Conservation (phyloP, 2,113 vertebrate genomes). For the Phoenicopterus ruber region DNA sequence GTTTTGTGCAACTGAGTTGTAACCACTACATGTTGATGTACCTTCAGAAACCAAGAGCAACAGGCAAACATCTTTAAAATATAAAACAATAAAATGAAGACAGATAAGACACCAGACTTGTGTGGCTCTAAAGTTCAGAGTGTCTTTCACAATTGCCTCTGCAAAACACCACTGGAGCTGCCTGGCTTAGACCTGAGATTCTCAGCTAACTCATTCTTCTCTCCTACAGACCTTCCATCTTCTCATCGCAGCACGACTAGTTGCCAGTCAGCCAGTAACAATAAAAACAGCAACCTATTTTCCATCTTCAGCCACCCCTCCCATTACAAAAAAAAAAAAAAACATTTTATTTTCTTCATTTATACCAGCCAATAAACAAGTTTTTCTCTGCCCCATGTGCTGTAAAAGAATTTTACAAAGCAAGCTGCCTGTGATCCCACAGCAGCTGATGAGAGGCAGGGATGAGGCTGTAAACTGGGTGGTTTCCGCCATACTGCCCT, state of each 20-base stretch:
- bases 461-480: not conserved
- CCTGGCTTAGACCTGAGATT: not conserved
- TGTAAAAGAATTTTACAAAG: not conserved
- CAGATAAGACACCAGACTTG: not conserved
- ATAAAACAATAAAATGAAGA: not conserved
- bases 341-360: not conserved
- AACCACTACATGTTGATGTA: not conserved
- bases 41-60: not conserved
- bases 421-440: not conserved
- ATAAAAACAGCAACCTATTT: not conserved
- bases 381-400: not conserved
- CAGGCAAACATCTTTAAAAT: not conserved
- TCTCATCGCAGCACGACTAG: not conserved
- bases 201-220: not conserved
- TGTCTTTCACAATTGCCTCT: not conserved
- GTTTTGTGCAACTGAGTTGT: not conserved
- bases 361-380: not conserved
- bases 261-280: not conserved
- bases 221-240: not conserved
- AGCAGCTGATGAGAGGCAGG: not conserved
- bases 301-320: not conserved
- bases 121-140: not conserved
- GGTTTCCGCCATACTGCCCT: not conserved
- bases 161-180: not conserved
- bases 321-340: not conserved